These are phyloP conservation scores for Eleutherodactylus coqui DNA, from an alignment of 2,797 vertebrate species.

Conservation along the genomic window DNA sequence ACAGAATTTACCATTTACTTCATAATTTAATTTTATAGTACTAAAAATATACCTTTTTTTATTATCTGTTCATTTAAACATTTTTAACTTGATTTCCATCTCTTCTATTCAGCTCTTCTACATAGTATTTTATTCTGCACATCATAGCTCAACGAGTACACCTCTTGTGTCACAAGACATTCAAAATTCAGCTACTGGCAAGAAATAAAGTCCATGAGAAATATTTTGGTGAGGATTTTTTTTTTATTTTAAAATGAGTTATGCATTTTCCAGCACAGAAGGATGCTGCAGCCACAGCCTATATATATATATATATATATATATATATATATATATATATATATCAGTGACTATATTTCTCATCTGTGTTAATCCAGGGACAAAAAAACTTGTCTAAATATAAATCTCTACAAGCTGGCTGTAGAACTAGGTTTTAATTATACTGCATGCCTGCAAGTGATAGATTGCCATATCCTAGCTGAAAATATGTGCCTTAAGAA, in stretches of 20 bases:
- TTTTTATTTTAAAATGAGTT: constrained; percentile 22
- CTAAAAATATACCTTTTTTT: background rate
- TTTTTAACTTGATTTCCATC: background rate
- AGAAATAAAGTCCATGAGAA: constrained; percentile 1
- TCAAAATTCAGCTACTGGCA: background rate
- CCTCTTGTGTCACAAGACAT: background rate
- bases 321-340: too few relatives aligned
- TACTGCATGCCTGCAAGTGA: background rate
- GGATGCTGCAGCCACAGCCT: background rate
- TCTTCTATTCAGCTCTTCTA: background rate
- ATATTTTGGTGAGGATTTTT: background rate
- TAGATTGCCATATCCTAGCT: background rate
- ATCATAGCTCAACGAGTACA: background rate
- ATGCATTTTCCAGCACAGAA: constrained; percentile 23
- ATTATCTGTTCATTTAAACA: background rate
- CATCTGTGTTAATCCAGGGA: constrained; percentile 31
- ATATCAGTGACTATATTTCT: constrained; percentile 20
- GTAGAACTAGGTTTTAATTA: constrained; percentile 22
- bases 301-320: too few relatives aligned
- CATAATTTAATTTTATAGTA: background rate
- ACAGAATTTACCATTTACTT: background rate
- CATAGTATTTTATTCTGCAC: background rate
- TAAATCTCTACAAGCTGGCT: constrained; percentile 26
- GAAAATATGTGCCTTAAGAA: background rate
- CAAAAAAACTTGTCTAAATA: constrained; percentile 4